phyloP scores from a whole-genome alignment of 2,888 invertebrate genomes.

The Melipona bicolor region DNA sequence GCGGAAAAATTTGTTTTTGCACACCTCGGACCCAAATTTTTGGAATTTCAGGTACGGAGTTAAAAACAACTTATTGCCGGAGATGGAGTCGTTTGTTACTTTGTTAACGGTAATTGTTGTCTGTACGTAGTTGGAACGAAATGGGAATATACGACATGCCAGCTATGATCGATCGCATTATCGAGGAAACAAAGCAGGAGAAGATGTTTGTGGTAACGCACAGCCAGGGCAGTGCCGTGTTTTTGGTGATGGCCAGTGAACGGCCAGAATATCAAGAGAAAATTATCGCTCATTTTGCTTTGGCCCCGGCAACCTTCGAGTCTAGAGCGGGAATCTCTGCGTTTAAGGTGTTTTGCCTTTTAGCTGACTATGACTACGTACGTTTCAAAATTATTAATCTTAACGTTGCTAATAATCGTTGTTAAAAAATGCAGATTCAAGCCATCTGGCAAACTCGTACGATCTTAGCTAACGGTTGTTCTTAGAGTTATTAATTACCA shows the following conservation, averaged over 20 bases:
- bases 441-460: no score
- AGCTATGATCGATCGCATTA: constrained; percentile 91
- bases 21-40: constrained; percentile 85
- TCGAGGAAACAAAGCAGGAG: constrained; percentile 85
- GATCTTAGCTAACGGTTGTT: no score
- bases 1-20: constrained; percentile 85
- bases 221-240: constrained; percentile 90
- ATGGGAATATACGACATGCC: constrained; percentile 93
- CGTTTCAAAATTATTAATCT: neutral
- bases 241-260: constrained; percentile 89
- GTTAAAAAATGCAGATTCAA: no score
- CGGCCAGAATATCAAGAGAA: constrained; percentile 89
- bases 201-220: constrained; percentile 92
- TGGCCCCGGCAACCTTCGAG: constrained; percentile 89
- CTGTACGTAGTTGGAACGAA: constrained; percentile 92
- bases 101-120: neutral
- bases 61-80: no score
- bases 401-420: no score
- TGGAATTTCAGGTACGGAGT: no score
- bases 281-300: constrained; percentile 86
- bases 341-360: no score
- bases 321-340: constrained; percentile 85
- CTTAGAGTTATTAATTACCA: no score
- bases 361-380: constrained; percentile 69
- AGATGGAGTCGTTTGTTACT: no score